phyloP scores from a whole-genome alignment of 2,113 vertebrate species.

The Mirounga angustirostris region DNA sequence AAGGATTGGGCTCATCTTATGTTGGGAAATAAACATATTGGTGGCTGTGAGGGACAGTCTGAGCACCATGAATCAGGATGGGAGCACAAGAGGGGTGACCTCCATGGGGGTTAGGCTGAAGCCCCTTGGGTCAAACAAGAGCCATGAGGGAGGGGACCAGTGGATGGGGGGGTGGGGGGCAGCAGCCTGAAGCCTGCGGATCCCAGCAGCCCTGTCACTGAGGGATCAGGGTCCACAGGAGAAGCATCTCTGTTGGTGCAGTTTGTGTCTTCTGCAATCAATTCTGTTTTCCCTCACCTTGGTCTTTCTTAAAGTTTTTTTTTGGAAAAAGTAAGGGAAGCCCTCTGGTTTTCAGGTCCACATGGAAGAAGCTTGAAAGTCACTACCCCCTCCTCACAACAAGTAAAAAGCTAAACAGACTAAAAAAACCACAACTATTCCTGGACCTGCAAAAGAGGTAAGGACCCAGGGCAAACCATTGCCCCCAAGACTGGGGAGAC shows the following conservation, averaged over 20 bases:
- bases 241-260: background rate
- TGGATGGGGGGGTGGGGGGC: background rate
- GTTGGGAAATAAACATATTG: background rate
- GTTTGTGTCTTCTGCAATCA: background rate
- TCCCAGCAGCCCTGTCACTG: fast-evolving
- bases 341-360: background rate
- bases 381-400: background rate
- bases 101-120: background rate
- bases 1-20: background rate
- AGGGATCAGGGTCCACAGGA: background rate
- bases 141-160: fast-evolving
- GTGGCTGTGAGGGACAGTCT: background rate
- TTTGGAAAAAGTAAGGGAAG: background rate
- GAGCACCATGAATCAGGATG: background rate
- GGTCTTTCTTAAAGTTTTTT: background rate
- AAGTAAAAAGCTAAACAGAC: background rate
- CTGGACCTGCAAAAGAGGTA: background rate
- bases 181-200: background rate
- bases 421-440: background rate
- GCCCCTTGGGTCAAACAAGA: background rate
- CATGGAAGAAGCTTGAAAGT: background rate
- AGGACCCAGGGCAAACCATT: background rate
- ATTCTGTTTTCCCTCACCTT: background rate
- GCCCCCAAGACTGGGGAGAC: background rate
- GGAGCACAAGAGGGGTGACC: background rate